Base-by-base conservation (phyloP, 2,888 invertebrate genomes). In the Mesorhabditis belari region DNA sequence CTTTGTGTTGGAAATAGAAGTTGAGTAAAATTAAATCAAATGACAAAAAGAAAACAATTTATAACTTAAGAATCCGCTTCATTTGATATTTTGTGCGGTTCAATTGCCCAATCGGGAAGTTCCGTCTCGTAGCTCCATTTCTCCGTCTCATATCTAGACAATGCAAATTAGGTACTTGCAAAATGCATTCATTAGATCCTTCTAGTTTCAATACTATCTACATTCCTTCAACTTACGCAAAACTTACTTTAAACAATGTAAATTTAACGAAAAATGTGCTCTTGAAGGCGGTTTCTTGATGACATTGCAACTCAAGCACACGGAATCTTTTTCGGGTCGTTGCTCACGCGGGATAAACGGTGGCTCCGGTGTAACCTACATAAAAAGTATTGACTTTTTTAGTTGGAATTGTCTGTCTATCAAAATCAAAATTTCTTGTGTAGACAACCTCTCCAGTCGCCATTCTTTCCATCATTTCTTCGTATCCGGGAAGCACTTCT, bases 161-260 rank as follows among this genome's bases (percentile, higher is more conserved):
- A 17, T 35, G 12, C 12, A 17, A 35, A n/a, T 2, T 35, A 35
- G 12, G 44, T n/a, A 35, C 12, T n/a, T n/a, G 44, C 44, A n/a
- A n/a, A n/a, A n/a, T n/a, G n/a, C n/a, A n/a, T n/a, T n/a, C n/a
- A n/a, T n/a, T n/a, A n/a, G n/a, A n/a, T n/a, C n/a, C n/a, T n/a
- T n/a, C n/a, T n/a, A n/a, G n/a, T n/a, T n/a, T n/a, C n/a, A n/a
- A n/a, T n/a, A n/a, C n/a, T n/a, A n/a, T n/a, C n/a, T n/a, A n/a
- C n/a, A n/a, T n/a, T n/a, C n/a, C n/a, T n/a, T n/a, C n/a, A n/a
- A n/a, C n/a, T n/a, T n/a, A n/a, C n/a, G 44, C 44, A n/a, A 1
- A 17, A 35, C 12, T 17, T 80, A 81, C 50, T 67, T 63, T n/a
- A 77, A 64, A 65, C 80, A 80, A 60, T 80, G 80, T 23, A 80